A percentile compares a stretch with the other conserved stretches of the same genome.
Conservation (phyloP, 2,888 invertebrate species). For the Zootermopsis nevadensis region DNA sequence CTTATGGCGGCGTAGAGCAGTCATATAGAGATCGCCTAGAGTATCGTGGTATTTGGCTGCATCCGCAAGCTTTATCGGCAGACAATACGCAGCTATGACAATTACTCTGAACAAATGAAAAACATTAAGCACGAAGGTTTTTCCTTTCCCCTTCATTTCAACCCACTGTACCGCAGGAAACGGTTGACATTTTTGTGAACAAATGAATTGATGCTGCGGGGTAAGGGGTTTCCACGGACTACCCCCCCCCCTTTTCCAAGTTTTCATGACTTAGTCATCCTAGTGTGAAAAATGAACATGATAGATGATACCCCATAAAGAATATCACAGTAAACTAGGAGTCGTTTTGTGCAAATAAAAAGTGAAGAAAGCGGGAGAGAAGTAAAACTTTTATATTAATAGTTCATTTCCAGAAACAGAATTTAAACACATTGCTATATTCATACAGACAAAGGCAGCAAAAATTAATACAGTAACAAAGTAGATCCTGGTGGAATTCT, state of each 20-base stretch:
- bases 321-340: background rate
- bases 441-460: too few relatives aligned
- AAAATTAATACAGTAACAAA: too few relatives aligned
- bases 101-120: constrained; percentile 37
- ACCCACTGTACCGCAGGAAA: background rate
- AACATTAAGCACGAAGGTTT: background rate
- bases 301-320: background rate
- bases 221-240: background rate
- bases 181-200: constrained; percentile 39
- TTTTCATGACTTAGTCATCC: background rate
- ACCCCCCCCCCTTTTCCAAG: background rate
- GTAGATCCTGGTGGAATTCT: too few relatives aligned
- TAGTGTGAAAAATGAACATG: background rate
- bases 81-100: constrained; percentile 29
- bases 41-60: background rate
- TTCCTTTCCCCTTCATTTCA: constrained; percentile 2
- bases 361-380: background rate
- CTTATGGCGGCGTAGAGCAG: constrained; percentile 20
- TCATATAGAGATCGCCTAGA: background rate
- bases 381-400: background rate
- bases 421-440: background rate
- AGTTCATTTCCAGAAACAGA: background rate
- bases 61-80: constrained; percentile 10
- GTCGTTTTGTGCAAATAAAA: background rate
- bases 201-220: constrained; percentile 25